phyloP scores from a whole-genome alignment of 2,797 vertebrate species.

The Rhinichthys osculus region DNA sequence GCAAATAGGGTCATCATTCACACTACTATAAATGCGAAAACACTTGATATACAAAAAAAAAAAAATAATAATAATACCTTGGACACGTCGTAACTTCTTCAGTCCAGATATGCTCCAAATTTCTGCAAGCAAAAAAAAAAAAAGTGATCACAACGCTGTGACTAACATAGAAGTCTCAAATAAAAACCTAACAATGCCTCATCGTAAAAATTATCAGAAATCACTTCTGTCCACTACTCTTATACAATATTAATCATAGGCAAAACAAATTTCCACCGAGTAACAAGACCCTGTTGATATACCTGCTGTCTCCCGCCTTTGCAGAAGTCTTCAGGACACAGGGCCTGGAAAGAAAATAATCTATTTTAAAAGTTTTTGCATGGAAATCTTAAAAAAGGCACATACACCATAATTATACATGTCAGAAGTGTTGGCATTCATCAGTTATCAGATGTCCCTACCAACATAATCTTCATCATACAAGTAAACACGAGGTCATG shows the following conservation, averaged over 20 bases:
- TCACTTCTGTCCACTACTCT: conserved; percentile 96
- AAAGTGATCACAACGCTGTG: rapidly evolving
- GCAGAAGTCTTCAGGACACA: neutral
- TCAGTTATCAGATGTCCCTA: conserved; percentile 11
- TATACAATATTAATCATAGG: conserved; percentile 43
- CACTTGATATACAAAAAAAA: no score
- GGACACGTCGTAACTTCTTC: rapidly evolving
- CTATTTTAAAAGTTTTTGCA: neutral
- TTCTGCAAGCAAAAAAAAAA: neutral
- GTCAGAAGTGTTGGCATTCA: neutral
- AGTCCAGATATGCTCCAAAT: neutral
- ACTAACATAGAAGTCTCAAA: no score
- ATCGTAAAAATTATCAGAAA: conserved; percentile 87
- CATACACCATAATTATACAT: conserved; percentile 8
- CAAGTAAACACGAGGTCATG: neutral
- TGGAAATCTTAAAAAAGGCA: no score
- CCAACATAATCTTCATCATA: neutral
- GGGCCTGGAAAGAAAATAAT: neutral
- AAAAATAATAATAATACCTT: conserved; percentile 5
- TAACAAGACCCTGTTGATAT: rapidly evolving
- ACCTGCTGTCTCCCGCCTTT: neutral
- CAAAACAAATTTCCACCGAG: neutral
- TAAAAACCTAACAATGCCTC: conserved; percentile 76
- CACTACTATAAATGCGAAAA: neutral
- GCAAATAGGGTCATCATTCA: conserved; percentile 94